Conservation (phyloP, 37 sponge, comb jelly and placozoan species). For the Tethya wilhelma region DNA sequence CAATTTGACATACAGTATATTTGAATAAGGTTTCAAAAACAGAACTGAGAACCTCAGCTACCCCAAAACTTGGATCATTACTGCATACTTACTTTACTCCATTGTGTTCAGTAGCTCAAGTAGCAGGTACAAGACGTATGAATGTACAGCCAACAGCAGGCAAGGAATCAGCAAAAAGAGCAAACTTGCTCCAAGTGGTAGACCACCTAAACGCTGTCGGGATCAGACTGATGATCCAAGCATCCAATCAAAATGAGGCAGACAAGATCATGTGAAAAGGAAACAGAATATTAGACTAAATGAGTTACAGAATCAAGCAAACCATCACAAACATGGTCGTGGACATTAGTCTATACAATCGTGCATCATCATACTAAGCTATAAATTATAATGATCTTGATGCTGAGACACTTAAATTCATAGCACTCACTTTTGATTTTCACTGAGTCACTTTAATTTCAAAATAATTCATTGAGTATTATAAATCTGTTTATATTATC, state of each 20-base stretch:
- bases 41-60: conserved; percentile 2
- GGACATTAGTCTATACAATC: conserved; percentile 1
- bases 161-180: neutral
- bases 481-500: too few species aligned
- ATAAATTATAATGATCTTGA: too few species aligned
- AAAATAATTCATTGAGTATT: too few species aligned
- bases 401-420: too few species aligned
- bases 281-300: conserved; percentile 10
- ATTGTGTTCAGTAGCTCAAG: neutral
- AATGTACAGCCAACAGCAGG: neutral
- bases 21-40: neutral
- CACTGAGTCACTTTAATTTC: too few species aligned
- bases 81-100: neutral
- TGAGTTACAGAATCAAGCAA: conserved; percentile 7
- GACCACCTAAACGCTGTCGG: conserved; percentile 1
- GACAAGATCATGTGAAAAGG: conserved; percentile 2
- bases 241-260: neutral
- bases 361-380: too few species aligned
- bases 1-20: conserved; percentile 8
- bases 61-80: conserved; percentile 9
- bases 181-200: conserved; percentile 1
- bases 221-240: neutral
- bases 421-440: too few species aligned
- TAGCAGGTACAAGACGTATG: conserved; percentile 1
- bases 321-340: conserved; percentile 6